phyloP scores from a whole-genome alignment of 2,888 invertebrate genomes.

The Geotrupes spiniger region DNA sequence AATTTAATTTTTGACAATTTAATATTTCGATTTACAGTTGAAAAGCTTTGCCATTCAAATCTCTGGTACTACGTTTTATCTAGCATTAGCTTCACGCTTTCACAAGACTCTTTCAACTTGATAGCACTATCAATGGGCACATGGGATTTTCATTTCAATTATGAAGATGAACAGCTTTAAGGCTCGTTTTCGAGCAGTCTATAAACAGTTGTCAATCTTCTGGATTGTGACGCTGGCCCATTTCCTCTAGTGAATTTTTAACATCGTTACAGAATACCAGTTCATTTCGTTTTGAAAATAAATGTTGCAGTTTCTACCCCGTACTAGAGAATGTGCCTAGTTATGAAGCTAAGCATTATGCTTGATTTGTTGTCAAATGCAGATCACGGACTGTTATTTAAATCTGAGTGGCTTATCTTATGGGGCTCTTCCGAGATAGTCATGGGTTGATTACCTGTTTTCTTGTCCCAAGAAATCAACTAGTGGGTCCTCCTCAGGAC shows the following conservation, averaged over 20 bases:
- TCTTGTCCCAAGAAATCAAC: constrained; percentile 1
- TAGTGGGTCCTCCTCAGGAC: constrained; percentile 5
- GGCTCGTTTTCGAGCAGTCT: constrained; percentile 8
- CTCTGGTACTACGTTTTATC: no score
- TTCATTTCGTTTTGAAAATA: constrained; percentile 9
- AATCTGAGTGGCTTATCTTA: no score
- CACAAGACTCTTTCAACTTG: no score
- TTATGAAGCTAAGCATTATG: no score
- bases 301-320: background rate
- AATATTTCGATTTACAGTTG: no score
- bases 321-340: constrained; percentile 3
- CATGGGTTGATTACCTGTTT: background rate
- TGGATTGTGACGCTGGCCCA: constrained; percentile 1
- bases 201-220: constrained; percentile 4
- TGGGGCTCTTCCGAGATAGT: no score
- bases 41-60: no score
- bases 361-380: no score
- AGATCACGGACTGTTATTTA: no score
- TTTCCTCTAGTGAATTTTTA: background rate
- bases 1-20: no score
- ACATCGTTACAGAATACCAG: constrained; percentile 8
- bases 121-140: no score
- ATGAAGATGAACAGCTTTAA: constrained; percentile 2
- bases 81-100: no score
- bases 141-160: constrained; percentile 4